Percentiles rank a stretch among this genome's conserved stretches.
Evolutionary conservation across 1,140 invertebrate genomes (phyloP).

Genomic region (Xylocopa sonorina): DNA sequence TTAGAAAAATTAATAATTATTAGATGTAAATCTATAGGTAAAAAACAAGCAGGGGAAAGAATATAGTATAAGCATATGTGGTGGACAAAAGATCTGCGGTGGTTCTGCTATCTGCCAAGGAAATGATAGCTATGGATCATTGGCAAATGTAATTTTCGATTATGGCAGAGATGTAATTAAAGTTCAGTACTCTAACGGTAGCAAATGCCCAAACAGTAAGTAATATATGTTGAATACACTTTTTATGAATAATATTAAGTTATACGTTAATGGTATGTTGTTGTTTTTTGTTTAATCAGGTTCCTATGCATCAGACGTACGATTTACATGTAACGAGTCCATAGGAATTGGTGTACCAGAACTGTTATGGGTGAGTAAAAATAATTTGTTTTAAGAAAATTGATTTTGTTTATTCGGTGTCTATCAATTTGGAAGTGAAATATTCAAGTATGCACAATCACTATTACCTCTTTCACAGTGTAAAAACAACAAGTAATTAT

Average conservation of each 20-base stretch:
- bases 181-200: constrained; percentile 68
- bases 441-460: too few species aligned
- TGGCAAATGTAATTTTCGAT: constrained; percentile 67
- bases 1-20: too few species aligned
- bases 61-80: constrained; percentile 71
- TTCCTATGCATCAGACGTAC: constrained; percentile 64
- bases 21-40: constrained; percentile 40
- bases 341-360: constrained; percentile 62
- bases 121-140: constrained; percentile 65
- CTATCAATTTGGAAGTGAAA: too few species aligned
- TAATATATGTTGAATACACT: background rate
- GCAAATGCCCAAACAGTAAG: constrained; percentile 70
- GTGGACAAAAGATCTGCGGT: constrained; percentile 64
- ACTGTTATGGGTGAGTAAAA: constrained; percentile 68
- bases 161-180: constrained; percentile 67
- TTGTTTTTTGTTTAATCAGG: constrained; percentile 41
- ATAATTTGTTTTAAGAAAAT: constrained; percentile 11
- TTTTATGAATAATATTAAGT: background rate
- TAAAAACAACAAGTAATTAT: too few species aligned
- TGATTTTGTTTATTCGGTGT: background rate
- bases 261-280: constrained; percentile 8
- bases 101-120: constrained; percentile 68
- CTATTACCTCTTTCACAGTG: too few species aligned
- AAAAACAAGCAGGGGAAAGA: constrained; percentile 46
- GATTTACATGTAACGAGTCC: constrained; percentile 65